A percentile compares a stretch with the other conserved stretches of the same genome.
phyloP scores from a whole-genome alignment of 35 echinoderm and acorn worm species.

The Diadema setosum region DNA sequence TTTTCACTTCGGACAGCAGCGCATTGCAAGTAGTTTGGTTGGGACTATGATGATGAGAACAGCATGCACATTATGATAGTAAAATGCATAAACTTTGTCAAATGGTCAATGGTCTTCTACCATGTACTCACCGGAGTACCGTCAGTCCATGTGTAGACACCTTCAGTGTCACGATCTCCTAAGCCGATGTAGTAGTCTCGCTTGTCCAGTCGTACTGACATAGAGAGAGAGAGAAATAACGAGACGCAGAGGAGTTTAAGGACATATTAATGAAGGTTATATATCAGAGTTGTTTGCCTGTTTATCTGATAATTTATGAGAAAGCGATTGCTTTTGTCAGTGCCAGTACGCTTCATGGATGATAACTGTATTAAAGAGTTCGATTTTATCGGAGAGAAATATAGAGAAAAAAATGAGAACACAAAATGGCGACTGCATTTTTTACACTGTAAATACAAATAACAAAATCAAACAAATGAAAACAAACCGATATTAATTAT shows the following conservation, averaged over 20 bases:
- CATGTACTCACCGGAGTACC: constrained; percentile 25
- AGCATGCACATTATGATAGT: not conserved
- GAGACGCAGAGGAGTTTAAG: not conserved
- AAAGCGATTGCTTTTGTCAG: too few relatives aligned
- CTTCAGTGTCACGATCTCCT: constrained; percentile 24
- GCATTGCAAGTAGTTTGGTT: too few relatives aligned
- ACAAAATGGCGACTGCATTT: too few relatives aligned
- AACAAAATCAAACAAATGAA: too few relatives aligned
- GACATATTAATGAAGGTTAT: not conserved
- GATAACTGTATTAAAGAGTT: not conserved
- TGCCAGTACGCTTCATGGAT: too few relatives aligned
- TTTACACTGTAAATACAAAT: too few relatives aligned
- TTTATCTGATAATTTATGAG: too few relatives aligned
- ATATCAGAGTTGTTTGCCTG: not conserved
- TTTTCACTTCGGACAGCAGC: too few relatives aligned
- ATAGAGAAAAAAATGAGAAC: not conserved
- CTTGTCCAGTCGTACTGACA: not conserved
- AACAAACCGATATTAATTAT: too few relatives aligned
- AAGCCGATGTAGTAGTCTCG: constrained; percentile 27
- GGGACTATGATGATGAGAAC: not conserved
- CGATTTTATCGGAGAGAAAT: not conserved
- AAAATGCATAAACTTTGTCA: not conserved
- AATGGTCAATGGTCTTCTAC: not conserved
- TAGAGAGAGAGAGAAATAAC: not conserved
- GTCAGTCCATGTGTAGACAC: constrained; percentile 27